Conservation (phyloP, 2,797 vertebrate species). For the Echeneis naucrates region DNA sequence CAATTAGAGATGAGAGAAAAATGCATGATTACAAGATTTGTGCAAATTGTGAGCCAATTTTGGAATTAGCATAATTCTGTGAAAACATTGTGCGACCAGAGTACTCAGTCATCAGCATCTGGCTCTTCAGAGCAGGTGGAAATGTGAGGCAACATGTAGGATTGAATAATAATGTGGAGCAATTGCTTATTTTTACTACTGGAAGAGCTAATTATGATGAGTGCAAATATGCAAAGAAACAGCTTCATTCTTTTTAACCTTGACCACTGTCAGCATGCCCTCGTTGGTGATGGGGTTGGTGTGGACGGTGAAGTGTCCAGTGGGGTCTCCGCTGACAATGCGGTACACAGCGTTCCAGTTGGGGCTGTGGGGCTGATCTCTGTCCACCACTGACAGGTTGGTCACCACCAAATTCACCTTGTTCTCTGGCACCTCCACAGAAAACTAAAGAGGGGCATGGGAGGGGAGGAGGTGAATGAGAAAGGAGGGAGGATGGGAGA, state of each 20-base stretch:
- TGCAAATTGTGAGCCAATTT: conserved; percentile 47
- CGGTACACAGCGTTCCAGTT: conserved; percentile 98
- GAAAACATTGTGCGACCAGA: conserved; percentile 53
- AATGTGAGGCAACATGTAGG: background rate
- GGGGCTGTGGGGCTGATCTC: conserved; percentile 96
- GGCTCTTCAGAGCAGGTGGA: conserved; percentile 59
- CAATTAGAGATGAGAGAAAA: conserved; percentile 11
- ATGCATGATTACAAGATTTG: conserved; percentile 44
- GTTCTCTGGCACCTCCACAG: conserved; percentile 95
- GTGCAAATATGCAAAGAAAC: background rate
- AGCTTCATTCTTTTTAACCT: conserved; percentile 83
- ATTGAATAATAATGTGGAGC: conserved; percentile 30
- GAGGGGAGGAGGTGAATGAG: background rate
- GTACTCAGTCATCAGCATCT: conserved; percentile 51
- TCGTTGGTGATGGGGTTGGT: conserved; percentile 96
- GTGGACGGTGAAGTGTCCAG: conserved; percentile 92
- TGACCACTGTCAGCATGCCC: conserved; percentile 95
- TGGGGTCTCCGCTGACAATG: conserved; percentile 94
- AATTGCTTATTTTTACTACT: background rate
- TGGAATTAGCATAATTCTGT: conserved; percentile 48
- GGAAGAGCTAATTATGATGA: background rate
- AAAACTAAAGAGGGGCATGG: conserved; percentile 83
- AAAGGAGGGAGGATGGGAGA: background rate
- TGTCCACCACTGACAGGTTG: conserved; percentile 94
- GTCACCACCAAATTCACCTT: conserved; percentile 92